Conservation (phyloP, 2,113 vertebrate genomes). For the Sphaerodactylus townsendi region DNA sequence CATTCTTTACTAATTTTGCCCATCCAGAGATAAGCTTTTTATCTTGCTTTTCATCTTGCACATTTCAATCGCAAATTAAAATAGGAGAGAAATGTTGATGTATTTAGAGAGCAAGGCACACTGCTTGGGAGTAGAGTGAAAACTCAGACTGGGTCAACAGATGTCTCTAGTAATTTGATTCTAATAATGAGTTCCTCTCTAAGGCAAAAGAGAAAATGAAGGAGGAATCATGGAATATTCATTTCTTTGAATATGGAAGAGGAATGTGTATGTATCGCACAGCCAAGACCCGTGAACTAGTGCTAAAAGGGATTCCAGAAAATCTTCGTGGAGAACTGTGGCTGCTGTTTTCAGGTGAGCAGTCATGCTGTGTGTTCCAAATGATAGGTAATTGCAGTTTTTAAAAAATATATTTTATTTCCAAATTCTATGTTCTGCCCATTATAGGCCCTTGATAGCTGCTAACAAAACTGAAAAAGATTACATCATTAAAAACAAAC, state of each 20-base stretch:
- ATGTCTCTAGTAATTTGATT: not conserved
- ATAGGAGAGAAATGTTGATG: not conserved
- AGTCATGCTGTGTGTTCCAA: not conserved
- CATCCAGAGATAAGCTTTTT: not conserved
- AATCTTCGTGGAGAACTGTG: slow-evolving; percentile 91
- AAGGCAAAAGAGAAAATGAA: slow-evolving; percentile 98
- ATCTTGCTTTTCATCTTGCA: no score
- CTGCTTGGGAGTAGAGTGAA: not conserved
- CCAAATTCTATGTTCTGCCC: no score
- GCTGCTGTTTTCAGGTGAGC: slow-evolving; percentile 90
- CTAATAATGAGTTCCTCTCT: slow-evolving; percentile 7
- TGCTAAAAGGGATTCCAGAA: slow-evolving; percentile 93
- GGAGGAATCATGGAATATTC: slow-evolving; percentile 95
- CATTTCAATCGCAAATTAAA: not conserved
- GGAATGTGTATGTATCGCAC: slow-evolving; percentile 98
- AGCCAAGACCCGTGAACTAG: slow-evolving; percentile 86
- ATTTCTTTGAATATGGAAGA: slow-evolving; percentile 95
- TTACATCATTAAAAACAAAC: no score
- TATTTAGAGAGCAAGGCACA: not conserved
- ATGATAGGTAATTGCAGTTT: not conserved
- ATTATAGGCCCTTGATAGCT: no score
- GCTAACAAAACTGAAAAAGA: no score
- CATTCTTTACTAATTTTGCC: not conserved
- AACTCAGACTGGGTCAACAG: not conserved
- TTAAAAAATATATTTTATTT: no score